These are phyloP conservation scores for Gandaritis pyraliata DNA, from an alignment of 2,888 invertebrate genomes.

Conservation along the genomic window DNA sequence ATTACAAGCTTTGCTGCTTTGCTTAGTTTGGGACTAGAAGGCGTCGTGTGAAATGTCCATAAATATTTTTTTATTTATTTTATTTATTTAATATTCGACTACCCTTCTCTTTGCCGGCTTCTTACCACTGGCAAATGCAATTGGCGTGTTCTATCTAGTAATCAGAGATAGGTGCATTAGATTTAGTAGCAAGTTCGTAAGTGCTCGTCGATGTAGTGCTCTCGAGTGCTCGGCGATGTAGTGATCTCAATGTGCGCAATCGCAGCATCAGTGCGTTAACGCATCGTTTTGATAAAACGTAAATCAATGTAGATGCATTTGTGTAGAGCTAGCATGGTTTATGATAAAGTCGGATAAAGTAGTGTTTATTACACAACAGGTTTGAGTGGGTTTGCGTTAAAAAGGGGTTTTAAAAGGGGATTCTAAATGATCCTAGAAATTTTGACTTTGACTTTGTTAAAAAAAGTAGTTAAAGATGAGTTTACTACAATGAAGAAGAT, in stretches of 20 bases:
- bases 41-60: too few species aligned
- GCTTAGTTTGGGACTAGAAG: too few species aligned
- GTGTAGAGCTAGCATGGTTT: slow-evolving; percentile 6
- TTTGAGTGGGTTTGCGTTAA: too few species aligned
- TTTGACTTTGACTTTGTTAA: too few species aligned
- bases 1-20: too few species aligned
- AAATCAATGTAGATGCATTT: slow-evolving; percentile 32
- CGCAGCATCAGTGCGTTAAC: slow-evolving; percentile 22
- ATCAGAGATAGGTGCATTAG: slow-evolving; percentile 4
- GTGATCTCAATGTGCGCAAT: slow-evolving; percentile 16
- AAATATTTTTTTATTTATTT: too few species aligned
- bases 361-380: too few species aligned
- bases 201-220: slow-evolving; percentile 15
- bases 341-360: neutral
- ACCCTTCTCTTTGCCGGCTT: neutral
- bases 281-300: slow-evolving; percentile 32
- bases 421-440: too few species aligned
- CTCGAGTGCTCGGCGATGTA: slow-evolving; percentile 13
- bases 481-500: too few species aligned
- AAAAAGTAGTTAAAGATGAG: too few species aligned
- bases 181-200: slow-evolving; percentile 16
- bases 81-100: too few species aligned
- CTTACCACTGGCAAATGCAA: neutral
- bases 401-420: too few species aligned
- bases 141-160: neutral